Evolutionary conservation across 2,888 invertebrate species (phyloP), one percentile per base, ranked within the genome.

Genomic region (Cynaeus angustus): DNA sequence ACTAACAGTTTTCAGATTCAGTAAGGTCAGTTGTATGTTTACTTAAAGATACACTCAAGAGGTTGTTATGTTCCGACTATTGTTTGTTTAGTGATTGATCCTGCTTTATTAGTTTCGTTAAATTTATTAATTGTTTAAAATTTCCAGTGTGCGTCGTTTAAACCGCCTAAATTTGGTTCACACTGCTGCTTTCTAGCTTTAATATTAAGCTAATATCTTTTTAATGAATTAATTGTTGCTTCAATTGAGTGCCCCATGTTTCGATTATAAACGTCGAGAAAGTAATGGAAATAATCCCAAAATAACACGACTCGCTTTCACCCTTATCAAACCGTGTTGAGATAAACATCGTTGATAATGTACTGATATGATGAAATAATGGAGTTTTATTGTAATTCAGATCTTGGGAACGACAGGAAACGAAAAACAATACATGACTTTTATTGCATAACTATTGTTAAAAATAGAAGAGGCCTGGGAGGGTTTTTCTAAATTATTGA

Each of bases 361-460:
- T 21, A 21, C 21, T 3, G 4, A 21, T 4, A 21, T 21, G 21
- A 21, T 21, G 21, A 21, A 21, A 21, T 21, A 21, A 21, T 21
- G 21, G 21, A 4, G 21, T 21, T 33, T 33, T 33, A n/a, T 33
- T 7, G 33, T 33, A 33, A 33, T 9, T 33, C 7, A 33, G 9
- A 33, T 9, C 21, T 8, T 58, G 41, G 58, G 58, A 41, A 28
- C 30, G 58, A 58, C 58, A 37, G 43, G 45, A 58, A 43, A 58
- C 21, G 41, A 41, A 9, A 28, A 10, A 41, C 58, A 58, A 58
- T 58, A 55, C 14, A n/a, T 43, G 58, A 56, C 43, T 41, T 56
- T 56, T 30, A 33, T 58, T 58, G 12, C 21, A 37, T 58, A 43
- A 58, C 13, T 58, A 13, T 45, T 58, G 58, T 58, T 58, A 58